Base-by-base conservation (phyloP, 2,888 invertebrate species). In the Trichacis sp. region DNA sequence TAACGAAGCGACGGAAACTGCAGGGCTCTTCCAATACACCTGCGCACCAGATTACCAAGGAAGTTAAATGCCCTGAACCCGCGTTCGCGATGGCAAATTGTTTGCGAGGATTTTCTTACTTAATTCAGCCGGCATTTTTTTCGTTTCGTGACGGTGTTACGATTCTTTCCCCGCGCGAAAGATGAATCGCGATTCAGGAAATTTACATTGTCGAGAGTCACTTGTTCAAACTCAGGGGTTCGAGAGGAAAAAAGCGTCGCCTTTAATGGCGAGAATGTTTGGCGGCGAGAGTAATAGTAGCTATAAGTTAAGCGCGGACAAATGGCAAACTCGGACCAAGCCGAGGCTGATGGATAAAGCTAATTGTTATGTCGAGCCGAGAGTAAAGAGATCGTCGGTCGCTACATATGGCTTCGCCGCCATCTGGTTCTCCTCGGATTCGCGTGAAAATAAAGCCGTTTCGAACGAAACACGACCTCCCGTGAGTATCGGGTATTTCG, bases 381-480 rank as follows among this genome's bases (percentile, higher is more conserved):
- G 70, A 75, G 75, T 73, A 75, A 76, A 76, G 74, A 72, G 73
- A 77, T 75, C 73, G 71, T 74, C 61, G 58, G 8, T 58, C 51
- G 58, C 48, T 75, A 71, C 72, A 66, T 76, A 77, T 76, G 77
- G 78, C 52, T 40, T 72, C 57, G 55, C 61, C 52, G 66, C 70
- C 72, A 74, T 69, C 71, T 72, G 69, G 72, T 69, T 72, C 70
- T 62, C 68, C 63, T 64, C 53, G 58, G 67, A 70, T 75, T 73
- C 73, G 67, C 68, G 71, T 69, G 67, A 74, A 70, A 73, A 79
- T 78, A 75, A 72, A 79, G 76, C 66, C 76, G 76, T 78, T 79
- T 78, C 76, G 68, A 74, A 74, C 65, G 77, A 76, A 79, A 73
- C 50, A 70, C 73, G 77, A 79, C 78, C 77, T 79, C 78, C 75